Evolutionary conservation across 1,140 invertebrate species (phyloP), one percentile per base, ranked within the genome.

Genomic region (Solenopsis invicta): DNA sequence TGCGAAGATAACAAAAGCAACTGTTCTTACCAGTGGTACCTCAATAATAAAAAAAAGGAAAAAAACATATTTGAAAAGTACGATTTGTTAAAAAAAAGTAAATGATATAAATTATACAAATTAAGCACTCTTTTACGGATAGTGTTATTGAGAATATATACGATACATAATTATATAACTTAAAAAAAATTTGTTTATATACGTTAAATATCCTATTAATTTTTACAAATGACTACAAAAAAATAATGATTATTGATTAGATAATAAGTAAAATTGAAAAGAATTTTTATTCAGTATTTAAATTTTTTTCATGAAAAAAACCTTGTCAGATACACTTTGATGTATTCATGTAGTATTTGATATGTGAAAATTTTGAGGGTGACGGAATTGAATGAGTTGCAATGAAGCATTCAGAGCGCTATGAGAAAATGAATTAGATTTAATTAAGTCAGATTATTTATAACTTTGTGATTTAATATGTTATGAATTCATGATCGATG

Each of bases 231-330:
- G 37, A 76, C 37, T 61, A 21, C 41, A 75, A 75, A 29, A 24
- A 74, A 75, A 56, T 75, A 10, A 74, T 50, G 16, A 80, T 67
- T 24, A 54, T 80, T 41, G 64, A 48, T 9, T 67, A 41, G 62
- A 24, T 67, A 45, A 80, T 37, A 52, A 66, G 29, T 80, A 37
- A 37, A 62, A 52, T 80, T n/a, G 61, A 37, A 64, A 37, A 50
- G 29, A 80, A 80, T 62, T 62, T 77, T 6, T 64, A 64, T 80
- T 66, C 76, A 80, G 76, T 80, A 80, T 80, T 80, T 59, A 80
- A 52, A 9, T 52, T 80, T 66, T 80, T 80, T 66, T 66, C 29
- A 21, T 29, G 29, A 21, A 37, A 16, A 16, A 50, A 64, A 16
- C 4, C 10, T 78, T 37, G n/a, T 61, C 74, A 48, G 18, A 80